Evolutionary conservation across 2,113 vertebrate species (phyloP).

Genomic region (Willisornis vidua): DNA sequence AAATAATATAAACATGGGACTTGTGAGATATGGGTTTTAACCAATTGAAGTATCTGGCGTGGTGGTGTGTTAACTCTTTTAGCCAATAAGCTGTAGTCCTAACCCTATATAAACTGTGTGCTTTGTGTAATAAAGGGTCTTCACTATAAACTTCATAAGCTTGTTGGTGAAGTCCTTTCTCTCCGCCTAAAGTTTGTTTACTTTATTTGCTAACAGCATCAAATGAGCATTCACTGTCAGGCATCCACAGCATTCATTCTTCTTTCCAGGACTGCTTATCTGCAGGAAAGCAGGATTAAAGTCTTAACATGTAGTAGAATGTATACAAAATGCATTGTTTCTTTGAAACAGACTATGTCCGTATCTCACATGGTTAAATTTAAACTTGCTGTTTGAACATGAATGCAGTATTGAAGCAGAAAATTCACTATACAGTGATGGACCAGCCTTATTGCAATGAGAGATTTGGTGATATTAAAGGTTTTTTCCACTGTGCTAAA

Average conservation of each 20-base stretch:
- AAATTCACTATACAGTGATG: not conserved
- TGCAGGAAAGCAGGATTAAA: not conserved
- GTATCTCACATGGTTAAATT: not conserved
- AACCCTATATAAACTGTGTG: too few species aligned
- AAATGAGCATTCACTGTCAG: not conserved
- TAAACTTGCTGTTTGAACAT: not conserved
- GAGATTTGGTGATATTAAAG: not conserved
- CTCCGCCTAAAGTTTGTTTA: too few species aligned
- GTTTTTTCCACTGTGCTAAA: not conserved
- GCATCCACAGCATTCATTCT: not conserved
- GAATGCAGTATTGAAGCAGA: not conserved
- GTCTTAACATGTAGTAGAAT: not conserved
- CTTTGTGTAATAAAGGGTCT: too few species aligned
- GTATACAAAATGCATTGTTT: not conserved
- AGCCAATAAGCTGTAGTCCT: too few species aligned
- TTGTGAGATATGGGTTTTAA: too few species aligned
- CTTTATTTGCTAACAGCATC: not conserved
- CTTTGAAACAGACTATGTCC: not conserved
- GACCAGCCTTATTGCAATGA: not conserved
- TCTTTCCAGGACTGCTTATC: not conserved
- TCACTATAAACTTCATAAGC: too few species aligned
- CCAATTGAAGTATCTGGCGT: too few species aligned
- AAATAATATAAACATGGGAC: too few species aligned
- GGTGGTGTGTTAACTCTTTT: too few species aligned
- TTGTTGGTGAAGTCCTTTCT: too few species aligned